Percentiles rank a stretch among this genome's conserved stretches.
Conservation (phyloP, 2,797 vertebrate species). For the Chiloscyllium punctatum region DNA sequence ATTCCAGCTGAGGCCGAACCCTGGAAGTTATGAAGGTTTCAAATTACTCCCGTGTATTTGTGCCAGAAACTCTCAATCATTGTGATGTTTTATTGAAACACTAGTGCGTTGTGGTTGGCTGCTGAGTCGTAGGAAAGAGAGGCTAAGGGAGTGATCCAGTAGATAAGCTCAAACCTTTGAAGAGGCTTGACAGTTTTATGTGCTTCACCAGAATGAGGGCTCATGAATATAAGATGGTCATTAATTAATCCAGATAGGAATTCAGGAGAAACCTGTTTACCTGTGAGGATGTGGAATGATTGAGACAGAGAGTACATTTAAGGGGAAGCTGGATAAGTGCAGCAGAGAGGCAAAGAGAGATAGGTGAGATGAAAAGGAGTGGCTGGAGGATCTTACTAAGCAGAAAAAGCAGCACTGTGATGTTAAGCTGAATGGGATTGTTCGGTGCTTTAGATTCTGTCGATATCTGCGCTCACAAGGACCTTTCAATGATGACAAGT, state of each 20-base stretch:
- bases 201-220: background rate
- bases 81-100: background rate
- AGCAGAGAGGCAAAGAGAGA: background rate
- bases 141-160: background rate
- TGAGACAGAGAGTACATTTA: background rate
- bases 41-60: background rate
- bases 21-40: background rate
- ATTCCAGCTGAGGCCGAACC: background rate
- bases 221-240: background rate
- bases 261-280: background rate
- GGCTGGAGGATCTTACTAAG: background rate
- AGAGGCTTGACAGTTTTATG: background rate
- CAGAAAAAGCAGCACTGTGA: background rate
- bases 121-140: background rate
- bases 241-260: background rate
- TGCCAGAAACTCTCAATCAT: background rate
- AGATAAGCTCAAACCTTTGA: background rate
- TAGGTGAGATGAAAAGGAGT: background rate
- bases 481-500: background rate
- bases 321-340: background rate
- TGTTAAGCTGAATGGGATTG: background rate
- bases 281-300: background rate
- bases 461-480: background rate
- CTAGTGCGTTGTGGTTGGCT: background rate
- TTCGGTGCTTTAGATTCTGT: background rate